Conservation (phyloP, 2,797 vertebrate genomes). For the Valencia hispanica region DNA sequence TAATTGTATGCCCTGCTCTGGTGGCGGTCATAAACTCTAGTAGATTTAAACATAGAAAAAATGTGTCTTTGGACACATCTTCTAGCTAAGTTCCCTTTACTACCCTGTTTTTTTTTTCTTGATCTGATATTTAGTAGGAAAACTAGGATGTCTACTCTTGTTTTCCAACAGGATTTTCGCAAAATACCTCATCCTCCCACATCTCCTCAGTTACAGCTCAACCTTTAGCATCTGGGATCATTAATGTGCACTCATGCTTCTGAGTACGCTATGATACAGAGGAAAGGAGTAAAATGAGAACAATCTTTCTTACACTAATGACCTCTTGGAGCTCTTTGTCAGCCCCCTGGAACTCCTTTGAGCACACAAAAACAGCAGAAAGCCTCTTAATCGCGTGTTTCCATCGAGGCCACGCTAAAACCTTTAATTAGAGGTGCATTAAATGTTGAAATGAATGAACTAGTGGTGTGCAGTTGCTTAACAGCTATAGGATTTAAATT, state of each 20-base stretch:
- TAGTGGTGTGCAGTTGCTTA: not conserved
- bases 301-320: slow-evolving; percentile 1
- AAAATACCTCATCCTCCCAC: slow-evolving; percentile 14
- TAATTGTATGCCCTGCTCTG: too few relatives aligned
- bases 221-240: slow-evolving; percentile 38
- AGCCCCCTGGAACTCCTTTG: slow-evolving; percentile 16
- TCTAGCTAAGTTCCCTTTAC: not conserved
- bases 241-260: slow-evolving; percentile 51
- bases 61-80: not conserved
- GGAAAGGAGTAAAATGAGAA: slow-evolving; percentile 12
- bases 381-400: slow-evolving; percentile 19
- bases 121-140: slow-evolving; percentile 3
- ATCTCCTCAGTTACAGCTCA: slow-evolving; percentile 27
- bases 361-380: slow-evolving; percentile 11
- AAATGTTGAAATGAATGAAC: slow-evolving; percentile 10
- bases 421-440: not conserved
- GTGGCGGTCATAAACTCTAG: not conserved
- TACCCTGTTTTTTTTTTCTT: not conserved
- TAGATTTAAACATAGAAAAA: not conserved
- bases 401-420: slow-evolving; percentile 7
- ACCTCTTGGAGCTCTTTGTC: slow-evolving; percentile 26
- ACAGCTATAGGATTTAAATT: not conserved
- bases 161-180: slow-evolving; percentile 8
- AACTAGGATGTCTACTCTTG: not conserved
- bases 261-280: slow-evolving; percentile 6